These are phyloP conservation scores for Oreonectes daqikongensis DNA, from an alignment of 2,797 vertebrate genomes.

Conservation along the genomic window DNA sequence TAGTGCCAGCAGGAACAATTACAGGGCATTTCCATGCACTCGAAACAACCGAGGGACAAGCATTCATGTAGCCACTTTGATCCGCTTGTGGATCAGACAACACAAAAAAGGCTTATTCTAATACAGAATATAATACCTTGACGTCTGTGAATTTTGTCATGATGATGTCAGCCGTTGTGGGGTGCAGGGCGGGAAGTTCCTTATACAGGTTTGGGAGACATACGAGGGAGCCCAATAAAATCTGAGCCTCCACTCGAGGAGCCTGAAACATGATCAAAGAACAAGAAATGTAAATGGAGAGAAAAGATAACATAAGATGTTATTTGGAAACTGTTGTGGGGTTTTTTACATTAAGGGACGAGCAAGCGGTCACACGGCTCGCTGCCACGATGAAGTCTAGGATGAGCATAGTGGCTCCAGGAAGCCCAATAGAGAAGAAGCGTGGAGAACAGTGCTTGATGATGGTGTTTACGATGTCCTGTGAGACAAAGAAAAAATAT, in stretches of 20 bases:
- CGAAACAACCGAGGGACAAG: slow-evolving; percentile 14
- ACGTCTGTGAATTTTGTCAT: slow-evolving; percentile 93
- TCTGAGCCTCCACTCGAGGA: slow-evolving; percentile 95
- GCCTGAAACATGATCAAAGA: slow-evolving; percentile 73
- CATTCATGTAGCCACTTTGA: slow-evolving; percentile 37
- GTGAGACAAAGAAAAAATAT: slow-evolving; percentile 10
- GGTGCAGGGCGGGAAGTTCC: slow-evolving; percentile 92
- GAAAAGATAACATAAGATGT: background rate
- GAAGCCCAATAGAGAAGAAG: slow-evolving; percentile 96
- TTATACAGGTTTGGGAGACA: slow-evolving; percentile 95
- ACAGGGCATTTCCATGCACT: slow-evolving; percentile 40
- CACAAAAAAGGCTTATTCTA: no score
- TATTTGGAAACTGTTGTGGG: background rate
- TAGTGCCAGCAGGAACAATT: slow-evolving; percentile 57
- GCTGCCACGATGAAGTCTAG: slow-evolving; percentile 98
- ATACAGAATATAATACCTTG: slow-evolving; percentile 83
- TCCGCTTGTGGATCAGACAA: no score
- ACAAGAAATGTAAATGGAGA: no score
- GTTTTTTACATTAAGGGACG: slow-evolving; percentile 91
- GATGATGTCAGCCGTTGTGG: slow-evolving; percentile 88
- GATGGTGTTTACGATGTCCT: slow-evolving; percentile 99
- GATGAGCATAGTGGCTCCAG: slow-evolving; percentile 96
- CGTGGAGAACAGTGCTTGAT: slow-evolving; percentile 98
- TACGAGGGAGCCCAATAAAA: slow-evolving; percentile 94
- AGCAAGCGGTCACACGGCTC: slow-evolving; percentile 91